phyloP scores from a whole-genome alignment of 2,888 invertebrate genomes.

The Aquatica leii region DNA sequence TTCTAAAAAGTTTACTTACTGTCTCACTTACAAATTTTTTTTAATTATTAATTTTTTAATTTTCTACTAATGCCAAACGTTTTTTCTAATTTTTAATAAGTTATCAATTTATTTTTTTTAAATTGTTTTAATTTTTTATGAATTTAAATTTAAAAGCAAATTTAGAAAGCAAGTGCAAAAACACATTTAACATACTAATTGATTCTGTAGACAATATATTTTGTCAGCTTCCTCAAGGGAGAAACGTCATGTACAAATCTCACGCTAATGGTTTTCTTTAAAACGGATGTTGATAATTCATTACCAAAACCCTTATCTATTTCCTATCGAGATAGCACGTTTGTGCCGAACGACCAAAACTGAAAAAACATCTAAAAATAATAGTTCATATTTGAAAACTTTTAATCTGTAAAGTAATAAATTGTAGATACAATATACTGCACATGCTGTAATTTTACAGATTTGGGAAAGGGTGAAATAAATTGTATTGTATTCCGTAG shows the following conservation, averaged over 20 bases:
- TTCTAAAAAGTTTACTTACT: too few species aligned
- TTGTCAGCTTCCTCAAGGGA: slow-evolving; percentile 48
- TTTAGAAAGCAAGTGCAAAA: not conserved
- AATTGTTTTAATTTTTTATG: too few species aligned
- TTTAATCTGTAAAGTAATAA: slow-evolving; percentile 29
- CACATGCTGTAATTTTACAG: slow-evolving; percentile 40
- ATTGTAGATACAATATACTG: slow-evolving; percentile 22
- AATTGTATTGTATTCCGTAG: slow-evolving; percentile 35
- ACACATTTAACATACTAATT: slow-evolving; percentile 36
- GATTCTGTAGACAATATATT: slow-evolving; percentile 38
- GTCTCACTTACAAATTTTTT: too few species aligned
- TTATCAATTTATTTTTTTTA: too few species aligned
- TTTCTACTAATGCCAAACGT: too few species aligned
- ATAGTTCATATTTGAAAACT: too few species aligned
- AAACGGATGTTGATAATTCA: slow-evolving; percentile 47
- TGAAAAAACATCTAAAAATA: too few species aligned
- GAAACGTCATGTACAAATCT: slow-evolving; percentile 48
- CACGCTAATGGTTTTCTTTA: slow-evolving; percentile 42
- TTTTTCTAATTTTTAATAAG: too few species aligned
- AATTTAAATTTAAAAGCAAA: too few species aligned
- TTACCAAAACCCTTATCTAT: slow-evolving; percentile 42
- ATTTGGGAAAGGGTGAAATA: slow-evolving; percentile 43
- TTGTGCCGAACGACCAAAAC: slow-evolving; percentile 5
- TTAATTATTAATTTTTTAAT: too few species aligned
- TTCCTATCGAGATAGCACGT: slow-evolving; percentile 43